Conservation (phyloP, 2,888 invertebrate genomes). For the Chrysomela aeneicollis region DNA sequence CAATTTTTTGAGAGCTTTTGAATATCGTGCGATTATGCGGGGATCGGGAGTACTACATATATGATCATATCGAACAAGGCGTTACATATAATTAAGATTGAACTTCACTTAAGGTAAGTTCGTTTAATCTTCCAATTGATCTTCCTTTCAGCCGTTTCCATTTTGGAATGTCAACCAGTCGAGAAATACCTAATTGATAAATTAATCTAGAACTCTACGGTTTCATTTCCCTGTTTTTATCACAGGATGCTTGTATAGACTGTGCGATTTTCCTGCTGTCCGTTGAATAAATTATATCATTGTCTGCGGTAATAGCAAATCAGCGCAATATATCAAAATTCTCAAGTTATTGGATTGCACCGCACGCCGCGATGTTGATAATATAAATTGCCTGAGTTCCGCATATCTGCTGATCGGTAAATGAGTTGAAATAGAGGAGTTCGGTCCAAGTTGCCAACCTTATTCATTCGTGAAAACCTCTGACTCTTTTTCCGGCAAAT, state of each 20-base stretch:
- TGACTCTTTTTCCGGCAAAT: too few species aligned
- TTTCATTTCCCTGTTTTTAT: slow-evolving; percentile 17
- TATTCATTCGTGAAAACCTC: too few species aligned
- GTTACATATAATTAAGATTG: too few species aligned
- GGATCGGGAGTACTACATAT: too few species aligned
- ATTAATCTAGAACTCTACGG: background rate
- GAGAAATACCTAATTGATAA: background rate
- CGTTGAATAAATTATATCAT: slow-evolving; percentile 21
- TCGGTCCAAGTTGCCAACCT: too few species aligned
- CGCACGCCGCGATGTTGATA: slow-evolving; percentile 26
- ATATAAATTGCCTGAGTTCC: background rate
- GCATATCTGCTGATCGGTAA: background rate
- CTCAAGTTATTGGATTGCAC: slow-evolving; percentile 21
- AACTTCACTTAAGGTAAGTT: too few species aligned
- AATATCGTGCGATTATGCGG: too few species aligned
- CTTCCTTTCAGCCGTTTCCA: background rate
- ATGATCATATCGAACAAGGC: too few species aligned
- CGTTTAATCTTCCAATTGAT: background rate
- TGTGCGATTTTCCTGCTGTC: slow-evolving; percentile 1
- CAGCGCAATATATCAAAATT: slow-evolving; percentile 27
- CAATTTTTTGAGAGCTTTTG: too few species aligned
- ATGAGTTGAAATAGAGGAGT: background rate
- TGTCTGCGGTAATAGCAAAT: slow-evolving; percentile 29
- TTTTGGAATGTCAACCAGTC: background rate
- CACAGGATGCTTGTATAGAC: slow-evolving; percentile 18